phyloP scores from a whole-genome alignment of 2,888 invertebrate genomes.

The Apodemia mormo region DNA sequence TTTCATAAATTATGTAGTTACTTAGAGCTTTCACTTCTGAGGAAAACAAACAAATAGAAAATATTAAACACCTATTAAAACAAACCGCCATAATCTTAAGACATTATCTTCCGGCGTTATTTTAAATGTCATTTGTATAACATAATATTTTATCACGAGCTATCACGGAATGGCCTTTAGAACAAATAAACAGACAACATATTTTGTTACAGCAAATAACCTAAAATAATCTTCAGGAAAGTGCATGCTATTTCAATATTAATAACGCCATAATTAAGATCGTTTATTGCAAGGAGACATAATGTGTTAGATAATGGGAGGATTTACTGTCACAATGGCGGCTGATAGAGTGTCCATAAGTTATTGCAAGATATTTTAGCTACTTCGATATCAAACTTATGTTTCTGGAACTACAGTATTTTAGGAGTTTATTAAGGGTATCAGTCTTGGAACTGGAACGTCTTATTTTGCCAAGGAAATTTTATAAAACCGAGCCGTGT shows the following conservation, averaged over 20 bases:
- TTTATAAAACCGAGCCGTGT: too few species aligned
- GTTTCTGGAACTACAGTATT: too few species aligned
- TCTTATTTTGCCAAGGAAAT: too few species aligned
- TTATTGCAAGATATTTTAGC: not conserved
- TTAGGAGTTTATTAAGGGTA: too few species aligned
- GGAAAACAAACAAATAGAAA: too few species aligned
- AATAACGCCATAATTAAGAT: constrained; percentile 19
- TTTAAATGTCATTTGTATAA: not conserved
- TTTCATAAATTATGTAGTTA: too few species aligned
- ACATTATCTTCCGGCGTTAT: not conserved
- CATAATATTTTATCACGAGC: not conserved
- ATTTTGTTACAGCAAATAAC: constrained; percentile 13
- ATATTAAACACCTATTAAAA: not conserved
- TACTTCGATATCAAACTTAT: not conserved
- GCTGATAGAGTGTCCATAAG: not conserved
- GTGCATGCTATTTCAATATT: constrained; percentile 23
- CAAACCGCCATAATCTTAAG: not conserved
- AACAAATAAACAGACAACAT: not conserved
- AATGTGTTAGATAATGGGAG: constrained; percentile 22
- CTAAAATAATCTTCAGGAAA: constrained; percentile 14
- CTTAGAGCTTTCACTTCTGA: not conserved
- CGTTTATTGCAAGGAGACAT: constrained; percentile 19
- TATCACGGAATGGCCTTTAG: constrained; percentile 1
- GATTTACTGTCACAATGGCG: constrained; percentile 24
- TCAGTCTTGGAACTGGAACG: too few species aligned